Evolutionary conservation across 92 coral and sea anemone species (phyloP).

Genomic region (Zoanthus gigantus): DNA sequence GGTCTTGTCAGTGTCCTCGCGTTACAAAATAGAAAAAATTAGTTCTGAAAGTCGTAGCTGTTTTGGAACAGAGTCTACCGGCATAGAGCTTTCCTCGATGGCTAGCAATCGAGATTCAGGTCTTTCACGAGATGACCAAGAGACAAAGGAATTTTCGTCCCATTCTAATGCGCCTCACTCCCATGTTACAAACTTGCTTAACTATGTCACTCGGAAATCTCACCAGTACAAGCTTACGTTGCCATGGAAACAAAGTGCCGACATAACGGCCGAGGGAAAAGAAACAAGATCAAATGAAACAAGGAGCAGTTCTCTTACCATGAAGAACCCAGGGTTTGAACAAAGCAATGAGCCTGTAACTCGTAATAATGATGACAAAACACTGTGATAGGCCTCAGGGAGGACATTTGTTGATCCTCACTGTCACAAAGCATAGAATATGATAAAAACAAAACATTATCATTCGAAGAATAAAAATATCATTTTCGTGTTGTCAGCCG

Average conservation of each 20-base stretch:
- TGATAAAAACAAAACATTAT: no score
- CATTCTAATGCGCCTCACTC: background rate
- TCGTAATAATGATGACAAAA: background rate
- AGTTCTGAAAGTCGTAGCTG: background rate
- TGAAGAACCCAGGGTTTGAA: slow-evolving; percentile 1
- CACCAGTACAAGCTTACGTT: background rate
- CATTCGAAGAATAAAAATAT: no score
- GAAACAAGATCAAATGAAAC: no score
- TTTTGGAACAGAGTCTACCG: slow-evolving; percentile 19
- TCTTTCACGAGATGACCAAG: background rate
- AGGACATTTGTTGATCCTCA: background rate
- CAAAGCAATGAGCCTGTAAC: background rate
- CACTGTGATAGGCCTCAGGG: background rate
- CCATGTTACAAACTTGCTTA: background rate
- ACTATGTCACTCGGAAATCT: background rate
- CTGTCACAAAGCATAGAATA: no score
- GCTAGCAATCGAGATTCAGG: slow-evolving; percentile 22
- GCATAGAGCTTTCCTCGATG: slow-evolving; percentile 13
- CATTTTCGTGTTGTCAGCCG: no score
- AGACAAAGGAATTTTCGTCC: background rate
- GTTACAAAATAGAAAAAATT: background rate
- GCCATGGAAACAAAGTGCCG: slow-evolving; percentile 38
- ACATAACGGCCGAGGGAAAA: slow-evolving; percentile 8
- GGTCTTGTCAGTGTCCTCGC: slow-evolving; percentile 5
- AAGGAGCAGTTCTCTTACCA: background rate